Conservation (phyloP, 2,113 vertebrate species). For the Phodopus roborovskii region DNA sequence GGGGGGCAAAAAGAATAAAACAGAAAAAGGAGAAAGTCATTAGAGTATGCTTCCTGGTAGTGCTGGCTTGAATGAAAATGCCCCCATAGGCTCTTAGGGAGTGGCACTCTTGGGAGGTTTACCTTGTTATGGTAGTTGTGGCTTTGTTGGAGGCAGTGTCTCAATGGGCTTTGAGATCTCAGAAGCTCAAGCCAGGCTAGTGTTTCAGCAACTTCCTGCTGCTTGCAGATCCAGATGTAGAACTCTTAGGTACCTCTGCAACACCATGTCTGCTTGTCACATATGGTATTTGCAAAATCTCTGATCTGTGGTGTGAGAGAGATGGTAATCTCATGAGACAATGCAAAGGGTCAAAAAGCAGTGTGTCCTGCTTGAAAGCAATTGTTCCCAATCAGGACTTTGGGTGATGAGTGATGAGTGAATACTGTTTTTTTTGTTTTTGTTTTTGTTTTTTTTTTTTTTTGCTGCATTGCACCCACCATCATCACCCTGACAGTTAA, state of each 20-base stretch:
- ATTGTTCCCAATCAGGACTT: neutral
- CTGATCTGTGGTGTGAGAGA: neutral
- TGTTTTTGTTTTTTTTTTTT: no score
- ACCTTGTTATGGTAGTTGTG: neutral
- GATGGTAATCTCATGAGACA: neutral
- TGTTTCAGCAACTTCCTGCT: neutral
- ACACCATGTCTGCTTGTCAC: neutral
- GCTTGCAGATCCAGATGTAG: neutral
- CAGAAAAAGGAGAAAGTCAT: neutral
- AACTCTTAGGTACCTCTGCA: neutral
- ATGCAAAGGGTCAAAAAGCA: neutral
- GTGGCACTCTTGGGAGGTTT: neutral
- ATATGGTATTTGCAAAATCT: constrained; percentile 9
- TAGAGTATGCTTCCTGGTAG: neutral
- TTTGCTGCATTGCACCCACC: constrained; percentile 14
- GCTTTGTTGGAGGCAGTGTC: neutral
- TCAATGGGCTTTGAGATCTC: neutral
- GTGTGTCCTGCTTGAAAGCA: neutral
- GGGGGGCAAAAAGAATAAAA: neutral
- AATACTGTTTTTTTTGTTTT: neutral
- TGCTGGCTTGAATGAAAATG: neutral
- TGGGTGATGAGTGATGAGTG: constrained; percentile 21
- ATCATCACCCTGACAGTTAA: neutral
- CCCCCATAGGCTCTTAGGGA: neutral
- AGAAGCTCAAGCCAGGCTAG: neutral